Conservation (phyloP, 2,113 vertebrate genomes). For the Rhodinocichla rosea region DNA sequence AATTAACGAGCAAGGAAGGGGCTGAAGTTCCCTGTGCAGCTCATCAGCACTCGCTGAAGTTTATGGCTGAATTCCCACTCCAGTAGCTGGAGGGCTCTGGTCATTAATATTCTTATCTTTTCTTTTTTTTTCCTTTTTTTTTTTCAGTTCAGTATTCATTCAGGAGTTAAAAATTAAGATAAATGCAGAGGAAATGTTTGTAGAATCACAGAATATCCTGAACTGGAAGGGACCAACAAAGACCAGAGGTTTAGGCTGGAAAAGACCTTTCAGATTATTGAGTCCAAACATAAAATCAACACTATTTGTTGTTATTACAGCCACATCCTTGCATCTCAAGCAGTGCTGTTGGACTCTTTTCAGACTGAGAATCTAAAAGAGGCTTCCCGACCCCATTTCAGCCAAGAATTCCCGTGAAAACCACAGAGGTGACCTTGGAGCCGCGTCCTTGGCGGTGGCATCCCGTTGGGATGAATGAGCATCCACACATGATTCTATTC, state of each 20-base stretch:
- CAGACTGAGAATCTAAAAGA: not conserved
- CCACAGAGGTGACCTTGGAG: not conserved
- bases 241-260: not conserved
- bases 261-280: not conserved
- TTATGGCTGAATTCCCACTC: not conserved
- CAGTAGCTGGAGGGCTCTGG: not conserved
- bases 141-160: not conserved
- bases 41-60: not conserved
- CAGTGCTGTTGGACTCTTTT: not conserved
- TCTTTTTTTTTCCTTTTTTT: not conserved
- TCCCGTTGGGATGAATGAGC: not conserved
- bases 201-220: not conserved
- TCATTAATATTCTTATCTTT: not conserved
- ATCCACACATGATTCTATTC: not conserved
- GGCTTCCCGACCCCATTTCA: fast-evolving
- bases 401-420: not conserved
- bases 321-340: not conserved
- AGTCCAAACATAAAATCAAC: not conserved
- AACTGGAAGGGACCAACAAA: not conserved
- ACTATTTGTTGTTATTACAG: not conserved
- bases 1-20: not conserved
- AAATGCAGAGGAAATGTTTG: not conserved
- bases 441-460: not conserved
- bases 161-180: not conserved
- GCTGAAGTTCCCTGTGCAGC: not conserved